Conservation (phyloP, 2,888 invertebrate species). For the Pollenia griseotomentosa region DNA sequence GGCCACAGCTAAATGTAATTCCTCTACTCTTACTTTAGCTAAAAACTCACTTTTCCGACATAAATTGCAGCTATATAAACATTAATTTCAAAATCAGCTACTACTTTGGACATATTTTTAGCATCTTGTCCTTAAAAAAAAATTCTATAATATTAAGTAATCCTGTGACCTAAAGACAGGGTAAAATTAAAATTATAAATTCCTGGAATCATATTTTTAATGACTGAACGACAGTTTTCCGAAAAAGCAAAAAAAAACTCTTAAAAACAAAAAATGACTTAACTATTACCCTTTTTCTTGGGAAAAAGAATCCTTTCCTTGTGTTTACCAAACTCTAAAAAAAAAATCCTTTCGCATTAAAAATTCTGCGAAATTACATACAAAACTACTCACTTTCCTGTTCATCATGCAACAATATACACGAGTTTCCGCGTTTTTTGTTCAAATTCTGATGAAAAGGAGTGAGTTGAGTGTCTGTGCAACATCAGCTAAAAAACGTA, state of each 20-base stretch:
- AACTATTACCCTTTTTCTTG: constrained; percentile 60
- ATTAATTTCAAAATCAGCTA: no score
- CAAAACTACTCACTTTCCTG: not conserved
- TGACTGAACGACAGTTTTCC: not conserved
- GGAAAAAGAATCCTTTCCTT: constrained; percentile 56
- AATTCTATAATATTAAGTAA: constrained; percentile 69
- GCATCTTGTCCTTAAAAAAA: constrained; percentile 1
- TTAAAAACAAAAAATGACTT: constrained; percentile 13
- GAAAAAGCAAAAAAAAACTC: constrained; percentile 41
- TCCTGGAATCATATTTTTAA: constrained; percentile 25
- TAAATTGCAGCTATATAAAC: no score
- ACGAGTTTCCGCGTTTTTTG: constrained; percentile 41
- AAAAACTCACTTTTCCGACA: no score
- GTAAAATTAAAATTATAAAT: constrained; percentile 16
- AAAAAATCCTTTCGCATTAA: constrained; percentile 60
- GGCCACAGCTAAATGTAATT: no score
- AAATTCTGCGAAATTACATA: constrained; percentile 48
- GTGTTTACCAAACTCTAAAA: not conserved
- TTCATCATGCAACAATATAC: constrained; percentile 56
- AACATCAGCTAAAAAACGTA: constrained; percentile 68
- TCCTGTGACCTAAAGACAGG: constrained; percentile 49
- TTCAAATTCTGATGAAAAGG: constrained; percentile 8
- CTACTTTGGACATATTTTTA: no score
- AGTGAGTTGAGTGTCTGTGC: constrained; percentile 29
- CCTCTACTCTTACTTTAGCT: no score